A percentile compares a stretch with the other conserved stretches of the same genome.
These are phyloP conservation scores for Carpatolechia fugitivella DNA, from an alignment of 2,888 invertebrate genomes.

Conservation along the genomic window DNA sequence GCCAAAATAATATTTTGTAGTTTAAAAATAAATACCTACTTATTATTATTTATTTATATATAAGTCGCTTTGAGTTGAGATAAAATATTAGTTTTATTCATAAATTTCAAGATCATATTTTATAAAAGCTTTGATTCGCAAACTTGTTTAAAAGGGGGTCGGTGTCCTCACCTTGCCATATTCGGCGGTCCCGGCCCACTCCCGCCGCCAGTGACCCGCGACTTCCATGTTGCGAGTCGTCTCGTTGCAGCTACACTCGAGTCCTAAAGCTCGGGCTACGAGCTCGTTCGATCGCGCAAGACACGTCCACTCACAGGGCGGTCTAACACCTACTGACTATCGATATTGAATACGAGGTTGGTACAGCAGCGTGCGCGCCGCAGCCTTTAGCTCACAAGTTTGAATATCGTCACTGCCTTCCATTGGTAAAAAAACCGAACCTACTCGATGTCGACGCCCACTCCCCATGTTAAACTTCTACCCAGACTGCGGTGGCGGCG, in stretches of 20 bases:
- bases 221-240: slow-evolving; percentile 62
- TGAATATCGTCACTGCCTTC: slow-evolving; percentile 68
- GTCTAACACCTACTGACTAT: slow-evolving; percentile 57
- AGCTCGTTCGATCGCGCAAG: slow-evolving; percentile 44
- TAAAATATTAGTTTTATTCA: too few relatives aligned
- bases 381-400: slow-evolving; percentile 58
- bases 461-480: slow-evolving; percentile 46
- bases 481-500: slow-evolving; percentile 42
- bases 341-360: slow-evolving; percentile 2
- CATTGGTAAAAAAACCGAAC: slow-evolving; percentile 65
- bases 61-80: too few relatives aligned
- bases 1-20: too few relatives aligned
- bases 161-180: slow-evolving; percentile 67
- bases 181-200: slow-evolving; percentile 75
- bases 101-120: background rate
- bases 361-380: slow-evolving; percentile 22
- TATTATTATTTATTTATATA: too few relatives aligned
- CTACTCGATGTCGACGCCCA: slow-evolving; percentile 71
- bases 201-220: slow-evolving; percentile 72
- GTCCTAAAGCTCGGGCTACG: slow-evolving; percentile 32
- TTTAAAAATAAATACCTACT: too few relatives aligned
- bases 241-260: slow-evolving; percentile 75
- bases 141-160: slow-evolving; percentile 11
- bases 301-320: slow-evolving; percentile 54
- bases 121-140: background rate